A percentile compares a stretch with the other conserved stretches of the same genome.
Evolutionary conservation across 1,140 invertebrate genomes (phyloP).

Genomic region (Galleria mellonella): DNA sequence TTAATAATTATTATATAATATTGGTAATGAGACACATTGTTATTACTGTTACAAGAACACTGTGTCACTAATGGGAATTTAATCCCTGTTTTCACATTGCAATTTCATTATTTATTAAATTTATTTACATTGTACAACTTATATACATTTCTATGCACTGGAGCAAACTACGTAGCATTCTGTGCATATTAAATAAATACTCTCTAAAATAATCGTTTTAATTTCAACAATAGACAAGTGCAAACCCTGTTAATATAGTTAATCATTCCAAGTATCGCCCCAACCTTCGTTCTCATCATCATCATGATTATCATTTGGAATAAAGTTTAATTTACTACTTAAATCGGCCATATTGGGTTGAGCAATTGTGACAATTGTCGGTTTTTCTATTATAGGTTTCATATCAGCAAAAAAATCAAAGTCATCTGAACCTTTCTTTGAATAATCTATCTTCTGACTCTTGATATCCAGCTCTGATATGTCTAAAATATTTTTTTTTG

Average conservation of each 20-base stretch:
- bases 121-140: too few species aligned
- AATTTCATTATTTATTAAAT: too few species aligned
- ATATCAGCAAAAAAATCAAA: conserved; percentile 89
- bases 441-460: conserved; percentile 74
- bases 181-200: conserved; percentile 1
- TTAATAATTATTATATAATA: too few species aligned
- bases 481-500: conserved; percentile 74
- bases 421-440: conserved; percentile 69
- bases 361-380: conserved; percentile 67
- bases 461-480: conserved; percentile 85
- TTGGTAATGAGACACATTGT: too few species aligned
- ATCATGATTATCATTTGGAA: conserved; percentile 45
- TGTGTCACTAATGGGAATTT: too few species aligned
- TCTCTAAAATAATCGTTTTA: conserved; percentile 1
- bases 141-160: too few species aligned
- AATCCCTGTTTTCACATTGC: too few species aligned
- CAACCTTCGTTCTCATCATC: conserved; percentile 58
- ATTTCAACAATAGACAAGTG: conserved; percentile 11
- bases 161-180: not conserved
- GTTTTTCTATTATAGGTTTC: conserved; percentile 85
- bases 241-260: conserved; percentile 10
- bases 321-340: conserved; percentile 64
- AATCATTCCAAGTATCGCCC: conserved; percentile 66
- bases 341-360: conserved; percentile 27
- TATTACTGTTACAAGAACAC: too few species aligned